These are phyloP conservation scores for Adelphocoris suturalis DNA, from an alignment of 2,888 invertebrate genomes.

Conservation along the genomic window DNA sequence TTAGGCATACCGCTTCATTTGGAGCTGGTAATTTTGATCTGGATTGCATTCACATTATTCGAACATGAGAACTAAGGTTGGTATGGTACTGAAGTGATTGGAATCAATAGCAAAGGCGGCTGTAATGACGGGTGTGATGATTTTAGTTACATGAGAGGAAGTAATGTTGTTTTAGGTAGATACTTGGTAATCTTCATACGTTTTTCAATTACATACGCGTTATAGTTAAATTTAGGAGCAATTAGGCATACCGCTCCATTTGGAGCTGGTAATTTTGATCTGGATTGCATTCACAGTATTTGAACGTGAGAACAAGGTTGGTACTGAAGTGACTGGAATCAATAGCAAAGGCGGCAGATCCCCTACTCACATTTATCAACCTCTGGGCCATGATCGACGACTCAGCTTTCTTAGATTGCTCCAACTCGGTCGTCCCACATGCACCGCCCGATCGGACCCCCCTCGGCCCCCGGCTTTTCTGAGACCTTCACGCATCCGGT, in stretches of 20 bases:
- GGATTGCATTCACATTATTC: no score
- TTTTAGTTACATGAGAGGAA: no score
- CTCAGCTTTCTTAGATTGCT: conserved; percentile 15
- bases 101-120: background rate
- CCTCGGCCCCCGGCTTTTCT: background rate
- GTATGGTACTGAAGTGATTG: background rate
- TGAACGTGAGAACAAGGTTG: background rate
- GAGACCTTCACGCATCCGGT: conserved; percentile 67
- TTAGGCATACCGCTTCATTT: no score
- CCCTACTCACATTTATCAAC: background rate
- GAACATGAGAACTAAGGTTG: no score
- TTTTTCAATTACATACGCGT: no score
- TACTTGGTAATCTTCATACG: no score
- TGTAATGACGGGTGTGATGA: no score
- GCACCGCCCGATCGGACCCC: background rate
- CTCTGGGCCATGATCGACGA: conserved; percentile 2
- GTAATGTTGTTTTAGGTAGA: no score
- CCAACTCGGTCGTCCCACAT: conserved; percentile 1
- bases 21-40: no score
- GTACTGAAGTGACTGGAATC: background rate
- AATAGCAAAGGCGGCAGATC: background rate
- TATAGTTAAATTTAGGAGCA: no score
- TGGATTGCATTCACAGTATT: background rate
- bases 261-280: no score
- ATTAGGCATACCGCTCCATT: no score